Evolutionary conservation across 2,888 invertebrate genomes (phyloP), one percentile per base, ranked within the genome.

Genomic region (Mythimna vitellina): DNA sequence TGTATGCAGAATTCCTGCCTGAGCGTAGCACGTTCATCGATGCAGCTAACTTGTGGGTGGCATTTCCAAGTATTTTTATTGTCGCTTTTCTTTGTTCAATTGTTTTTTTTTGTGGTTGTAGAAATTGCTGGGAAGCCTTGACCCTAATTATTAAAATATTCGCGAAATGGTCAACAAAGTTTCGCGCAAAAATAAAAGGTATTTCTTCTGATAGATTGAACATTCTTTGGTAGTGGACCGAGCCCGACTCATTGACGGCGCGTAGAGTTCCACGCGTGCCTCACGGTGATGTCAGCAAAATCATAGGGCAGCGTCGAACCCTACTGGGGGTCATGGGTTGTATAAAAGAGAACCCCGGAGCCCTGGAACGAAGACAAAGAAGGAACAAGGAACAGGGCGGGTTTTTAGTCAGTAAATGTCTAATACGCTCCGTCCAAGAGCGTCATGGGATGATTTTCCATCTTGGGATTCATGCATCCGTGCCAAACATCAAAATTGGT

Each of bases 1-100:
- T 82, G 84, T 84, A 77, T 72, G 84, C 78, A 61, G 75, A 80
- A 80, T 80, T 80, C 80, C 46, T 65, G 29, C 12, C 25, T 7
- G n/a, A 6, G 1, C 12, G 58, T 3, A 22, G 61, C 71, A 76
- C 79, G 79, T 71, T 29, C 53, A n/a, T 56, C 46, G 42, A 35
- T 57, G 49, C n/a, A 38, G 49, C 22, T n/a, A 12, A 29, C 46
- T 57, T 51, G 70, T 35, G 80, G 76, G 63, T 76, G 80, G 76
- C 60, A 80, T 56, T 76, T 60, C 65, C 62, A 32, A 4, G 68
- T 80, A 80, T 80, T 73, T 60, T 76, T 73, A 72, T 49, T 64
- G 56, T 60, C 32, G 35, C 51, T 63, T 68, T 56, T 75, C 70
- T 75, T 75, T 78, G 75, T 78, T 74, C 56, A n/a, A 75, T 75